Conservation (phyloP, 2,113 vertebrate species). For the Macrotus californicus region DNA sequence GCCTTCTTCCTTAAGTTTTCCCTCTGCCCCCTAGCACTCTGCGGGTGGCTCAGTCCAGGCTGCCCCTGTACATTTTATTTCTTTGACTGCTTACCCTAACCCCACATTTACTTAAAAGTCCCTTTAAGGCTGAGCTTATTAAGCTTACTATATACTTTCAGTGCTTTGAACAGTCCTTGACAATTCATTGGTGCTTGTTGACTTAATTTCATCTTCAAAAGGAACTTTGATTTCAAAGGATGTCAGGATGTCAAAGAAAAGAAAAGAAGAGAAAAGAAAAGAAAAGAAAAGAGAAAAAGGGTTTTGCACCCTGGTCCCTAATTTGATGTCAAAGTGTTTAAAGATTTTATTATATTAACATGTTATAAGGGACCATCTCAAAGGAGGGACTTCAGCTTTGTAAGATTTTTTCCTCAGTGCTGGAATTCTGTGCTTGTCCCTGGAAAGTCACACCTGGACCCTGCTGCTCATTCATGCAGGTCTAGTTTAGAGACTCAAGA, state of each 20-base stretch:
- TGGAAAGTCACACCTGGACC: not conserved
- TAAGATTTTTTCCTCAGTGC: not conserved
- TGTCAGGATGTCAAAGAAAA: not conserved
- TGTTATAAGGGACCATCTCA: not conserved
- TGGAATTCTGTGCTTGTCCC: not conserved
- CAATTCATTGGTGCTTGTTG: not conserved
- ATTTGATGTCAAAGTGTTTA: not conserved
- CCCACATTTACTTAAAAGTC: not conserved
- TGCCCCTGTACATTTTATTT: not conserved
- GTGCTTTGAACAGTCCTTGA: not conserved
- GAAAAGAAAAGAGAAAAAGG: no score
- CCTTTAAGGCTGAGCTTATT: not conserved
- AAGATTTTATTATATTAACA: constrained; percentile 6
- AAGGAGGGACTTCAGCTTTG: not conserved
- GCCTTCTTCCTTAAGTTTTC: not conserved
- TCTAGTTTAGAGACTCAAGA: not conserved
- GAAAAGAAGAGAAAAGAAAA: no score
- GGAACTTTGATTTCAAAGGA: constrained; percentile 12
- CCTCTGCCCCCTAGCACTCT: not conserved
- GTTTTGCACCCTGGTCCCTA: not conserved
- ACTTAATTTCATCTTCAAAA: constrained; percentile 41
- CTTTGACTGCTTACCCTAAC: not conserved
- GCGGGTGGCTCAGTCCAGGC: not conserved
- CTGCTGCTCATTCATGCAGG: not conserved
- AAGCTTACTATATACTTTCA: not conserved